Percentiles rank a stretch among this genome's conserved stretches.
Conservation (phyloP, 1,140 invertebrate genomes). For the Chionoecetes opilio region DNA sequence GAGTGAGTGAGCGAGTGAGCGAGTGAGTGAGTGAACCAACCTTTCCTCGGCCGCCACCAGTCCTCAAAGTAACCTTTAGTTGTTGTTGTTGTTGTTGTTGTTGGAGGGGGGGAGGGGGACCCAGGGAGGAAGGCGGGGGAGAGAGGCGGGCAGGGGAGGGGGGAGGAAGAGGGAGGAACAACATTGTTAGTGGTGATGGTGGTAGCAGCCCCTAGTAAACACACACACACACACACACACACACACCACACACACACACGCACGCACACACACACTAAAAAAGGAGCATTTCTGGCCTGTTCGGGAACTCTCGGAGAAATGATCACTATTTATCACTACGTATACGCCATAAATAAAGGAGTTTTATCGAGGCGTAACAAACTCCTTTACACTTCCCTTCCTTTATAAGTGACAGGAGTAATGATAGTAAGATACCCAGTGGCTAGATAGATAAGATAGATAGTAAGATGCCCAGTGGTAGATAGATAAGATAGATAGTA, state of each 20-base stretch:
- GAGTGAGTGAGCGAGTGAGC: conserved; percentile 47
- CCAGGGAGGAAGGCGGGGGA: conserved; percentile 83
- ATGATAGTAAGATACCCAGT: too few relatives aligned
- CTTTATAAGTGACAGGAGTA: too few relatives aligned
- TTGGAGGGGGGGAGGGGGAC: conserved; percentile 94
- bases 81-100: conserved; percentile 82
- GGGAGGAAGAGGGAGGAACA: conserved; percentile 1
- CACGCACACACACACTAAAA: not conserved
- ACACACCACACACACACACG: not conserved
- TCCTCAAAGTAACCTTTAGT: conserved; percentile 96
- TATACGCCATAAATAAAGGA: too few relatives aligned
- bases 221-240: not conserved
- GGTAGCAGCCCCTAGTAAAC: not conserved
- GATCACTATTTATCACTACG: too few relatives aligned
- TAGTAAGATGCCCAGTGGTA: too few relatives aligned
- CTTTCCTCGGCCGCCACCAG: conserved; percentile 97
- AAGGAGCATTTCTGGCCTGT: too few relatives aligned
- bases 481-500: too few relatives aligned
- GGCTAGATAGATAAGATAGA: too few relatives aligned
- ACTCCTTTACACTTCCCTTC: too few relatives aligned
- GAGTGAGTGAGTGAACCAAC: conserved; percentile 86
- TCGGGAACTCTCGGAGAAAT: too few relatives aligned
- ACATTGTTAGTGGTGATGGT: not conserved
- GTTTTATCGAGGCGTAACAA: too few relatives aligned
- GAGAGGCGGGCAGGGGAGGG: not conserved